A percentile compares a stretch with the other conserved stretches of the same genome.
phyloP scores from a whole-genome alignment of 2,888 invertebrate genomes.

The Quadroppia sp. region DNA sequence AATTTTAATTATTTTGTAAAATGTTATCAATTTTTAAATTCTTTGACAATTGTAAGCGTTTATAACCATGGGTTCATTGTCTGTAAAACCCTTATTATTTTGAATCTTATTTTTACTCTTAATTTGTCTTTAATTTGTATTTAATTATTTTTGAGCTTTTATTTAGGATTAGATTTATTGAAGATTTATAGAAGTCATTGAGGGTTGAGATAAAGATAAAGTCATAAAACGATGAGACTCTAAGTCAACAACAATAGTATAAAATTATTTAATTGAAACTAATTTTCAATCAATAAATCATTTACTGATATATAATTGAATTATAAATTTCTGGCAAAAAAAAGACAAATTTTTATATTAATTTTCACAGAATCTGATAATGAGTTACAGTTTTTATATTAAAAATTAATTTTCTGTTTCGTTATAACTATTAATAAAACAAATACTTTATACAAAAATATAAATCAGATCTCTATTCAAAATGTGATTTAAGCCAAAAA shows the following conservation, averaged over 20 bases:
- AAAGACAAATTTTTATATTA: too few relatives aligned
- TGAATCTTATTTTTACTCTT: background rate
- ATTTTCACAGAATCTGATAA: too few relatives aligned
- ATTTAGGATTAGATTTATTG: background rate
- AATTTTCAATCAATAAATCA: background rate
- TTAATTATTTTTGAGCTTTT: background rate
- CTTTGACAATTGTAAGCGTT: background rate
- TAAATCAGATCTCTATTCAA: too few relatives aligned
- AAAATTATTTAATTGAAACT: background rate
- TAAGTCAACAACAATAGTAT: slow-evolving; percentile 25
- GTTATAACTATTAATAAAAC: too few relatives aligned
- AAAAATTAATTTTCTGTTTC: too few relatives aligned
- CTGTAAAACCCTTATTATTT: background rate
- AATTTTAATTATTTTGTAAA: background rate
- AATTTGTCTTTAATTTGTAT: background rate
- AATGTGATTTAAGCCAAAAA: too few relatives aligned
- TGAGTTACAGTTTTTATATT: too few relatives aligned
- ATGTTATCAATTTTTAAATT: background rate
- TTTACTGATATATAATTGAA: background rate
- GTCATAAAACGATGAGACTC: slow-evolving; percentile 34
- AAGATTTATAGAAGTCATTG: background rate
- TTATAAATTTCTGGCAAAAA: too few relatives aligned
- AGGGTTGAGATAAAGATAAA: slow-evolving; percentile 11
- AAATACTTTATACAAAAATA: too few relatives aligned
- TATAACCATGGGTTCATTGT: background rate